Evolutionary conservation across 2,888 invertebrate species (phyloP).

Genomic region (Eupithecia dodoneata): DNA sequence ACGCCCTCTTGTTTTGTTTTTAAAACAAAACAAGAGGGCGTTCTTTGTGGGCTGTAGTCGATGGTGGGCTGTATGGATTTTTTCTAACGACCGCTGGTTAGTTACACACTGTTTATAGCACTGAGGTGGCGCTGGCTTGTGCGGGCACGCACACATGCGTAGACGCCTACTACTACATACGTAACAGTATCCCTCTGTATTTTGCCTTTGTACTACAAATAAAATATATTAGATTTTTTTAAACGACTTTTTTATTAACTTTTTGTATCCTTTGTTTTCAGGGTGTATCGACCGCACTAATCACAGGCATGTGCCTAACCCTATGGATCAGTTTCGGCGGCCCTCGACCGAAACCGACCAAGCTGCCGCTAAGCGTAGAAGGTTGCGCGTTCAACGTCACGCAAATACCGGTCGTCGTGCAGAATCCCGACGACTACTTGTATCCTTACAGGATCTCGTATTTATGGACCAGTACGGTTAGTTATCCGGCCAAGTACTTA

Average conservation of each 20-base stretch:
- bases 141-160: too few relatives aligned
- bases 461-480: slow-evolving; percentile 87
- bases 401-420: slow-evolving; percentile 28
- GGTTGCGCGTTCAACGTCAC: slow-evolving; percentile 81
- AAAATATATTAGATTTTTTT: too few relatives aligned
- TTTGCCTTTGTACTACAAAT: neutral
- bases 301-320: slow-evolving; percentile 86
- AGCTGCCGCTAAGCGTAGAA: slow-evolving; percentile 84
- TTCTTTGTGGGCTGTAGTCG: too few relatives aligned
- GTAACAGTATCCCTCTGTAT: neutral
- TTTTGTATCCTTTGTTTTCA: slow-evolving; percentile 55
- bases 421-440: slow-evolving; percentile 74
- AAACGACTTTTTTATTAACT: neutral
- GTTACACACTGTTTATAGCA: too few relatives aligned
- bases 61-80: too few relatives aligned
- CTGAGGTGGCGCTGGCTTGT: too few relatives aligned
- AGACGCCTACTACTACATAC: too few relatives aligned
- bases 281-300: slow-evolving; percentile 88
- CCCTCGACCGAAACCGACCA: slow-evolving; percentile 86
- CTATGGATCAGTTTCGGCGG: slow-evolving; percentile 95
- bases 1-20: too few relatives aligned
- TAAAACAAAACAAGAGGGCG: too few relatives aligned
- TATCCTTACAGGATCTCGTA: slow-evolving; percentile 90
- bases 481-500: slow-evolving; percentile 34
- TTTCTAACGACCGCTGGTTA: too few relatives aligned